phyloP scores from a whole-genome alignment of 1,140 invertebrate species.

The Heliconius congener region DNA sequence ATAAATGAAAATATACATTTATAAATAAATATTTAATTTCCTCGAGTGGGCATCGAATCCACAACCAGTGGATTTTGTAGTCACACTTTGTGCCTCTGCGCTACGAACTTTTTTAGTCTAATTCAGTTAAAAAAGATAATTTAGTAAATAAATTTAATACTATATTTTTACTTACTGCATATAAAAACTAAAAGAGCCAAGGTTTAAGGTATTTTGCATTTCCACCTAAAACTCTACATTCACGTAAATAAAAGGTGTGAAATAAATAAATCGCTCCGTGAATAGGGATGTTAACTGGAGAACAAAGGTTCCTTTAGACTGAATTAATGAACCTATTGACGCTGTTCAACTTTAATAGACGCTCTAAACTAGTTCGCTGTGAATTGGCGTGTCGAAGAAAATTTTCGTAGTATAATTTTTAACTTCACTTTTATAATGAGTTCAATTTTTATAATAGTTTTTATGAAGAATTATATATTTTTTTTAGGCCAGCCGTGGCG shows the following conservation, averaged over 20 bases:
- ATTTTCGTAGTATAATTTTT: neutral
- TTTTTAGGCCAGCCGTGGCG: too few species aligned
- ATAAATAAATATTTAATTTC: too few species aligned
- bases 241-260: constrained; percentile 4
- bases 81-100: too few species aligned
- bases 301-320: constrained; percentile 16
- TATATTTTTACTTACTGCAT: neutral
- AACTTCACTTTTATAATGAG: neutral
- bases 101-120: too few species aligned
- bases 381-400: neutral
- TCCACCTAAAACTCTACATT: neutral
- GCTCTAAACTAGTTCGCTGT: neutral
- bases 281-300: constrained; percentile 2
- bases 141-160: neutral
- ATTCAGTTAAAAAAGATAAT: too few species aligned
- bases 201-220: neutral
- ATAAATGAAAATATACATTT: too few species aligned
- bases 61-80: too few species aligned
- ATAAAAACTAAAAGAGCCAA: neutral
- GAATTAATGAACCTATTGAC: constrained; percentile 24
- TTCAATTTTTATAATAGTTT: neutral
- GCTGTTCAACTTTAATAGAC: constrained; percentile 4
- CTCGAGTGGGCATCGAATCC: too few species aligned
- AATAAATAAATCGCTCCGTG: neutral
- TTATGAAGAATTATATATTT: too few species aligned